These are phyloP conservation scores for Limnephilus lunatus DNA, from an alignment of 2,888 invertebrate genomes.

Conservation along the genomic window DNA sequence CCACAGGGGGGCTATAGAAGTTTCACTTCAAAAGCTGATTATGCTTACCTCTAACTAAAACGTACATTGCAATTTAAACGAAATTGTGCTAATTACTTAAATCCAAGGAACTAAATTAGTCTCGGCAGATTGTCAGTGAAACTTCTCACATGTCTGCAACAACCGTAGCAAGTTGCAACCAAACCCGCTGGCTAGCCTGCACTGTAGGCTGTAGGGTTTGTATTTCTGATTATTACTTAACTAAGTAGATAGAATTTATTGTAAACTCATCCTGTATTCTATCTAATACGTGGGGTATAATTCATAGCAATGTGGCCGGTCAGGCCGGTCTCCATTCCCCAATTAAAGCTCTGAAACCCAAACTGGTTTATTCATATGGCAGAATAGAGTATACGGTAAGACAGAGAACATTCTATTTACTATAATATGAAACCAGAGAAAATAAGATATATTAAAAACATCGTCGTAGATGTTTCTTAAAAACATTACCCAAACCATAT, in stretches of 20 bases:
- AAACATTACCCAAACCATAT: too few relatives aligned
- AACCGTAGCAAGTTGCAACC: background rate
- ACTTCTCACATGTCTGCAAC: background rate
- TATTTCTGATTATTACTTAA: background rate
- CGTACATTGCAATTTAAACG: too few relatives aligned
- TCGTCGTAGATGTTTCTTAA: too few relatives aligned
- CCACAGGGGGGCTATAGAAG: too few relatives aligned
- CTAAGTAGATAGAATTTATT: background rate
- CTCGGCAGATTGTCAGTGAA: background rate
- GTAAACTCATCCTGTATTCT: background rate
- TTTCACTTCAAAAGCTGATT: too few relatives aligned
- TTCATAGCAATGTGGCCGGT: background rate
- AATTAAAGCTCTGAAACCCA: background rate
- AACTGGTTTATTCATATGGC: background rate
- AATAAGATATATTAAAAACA: background rate
- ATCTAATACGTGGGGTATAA: background rate
- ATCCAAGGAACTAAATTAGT: too few relatives aligned
- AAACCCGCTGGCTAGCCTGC: background rate
- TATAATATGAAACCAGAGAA: background rate
- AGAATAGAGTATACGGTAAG: background rate
- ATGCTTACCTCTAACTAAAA: too few relatives aligned
- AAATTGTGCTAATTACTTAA: too few relatives aligned
- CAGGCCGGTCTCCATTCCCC: background rate
- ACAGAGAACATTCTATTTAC: background rate
- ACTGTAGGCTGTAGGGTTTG: background rate